phyloP scores from a whole-genome alignment of 2,797 vertebrate species.

The Dicrostonyx torquatus region DNA sequence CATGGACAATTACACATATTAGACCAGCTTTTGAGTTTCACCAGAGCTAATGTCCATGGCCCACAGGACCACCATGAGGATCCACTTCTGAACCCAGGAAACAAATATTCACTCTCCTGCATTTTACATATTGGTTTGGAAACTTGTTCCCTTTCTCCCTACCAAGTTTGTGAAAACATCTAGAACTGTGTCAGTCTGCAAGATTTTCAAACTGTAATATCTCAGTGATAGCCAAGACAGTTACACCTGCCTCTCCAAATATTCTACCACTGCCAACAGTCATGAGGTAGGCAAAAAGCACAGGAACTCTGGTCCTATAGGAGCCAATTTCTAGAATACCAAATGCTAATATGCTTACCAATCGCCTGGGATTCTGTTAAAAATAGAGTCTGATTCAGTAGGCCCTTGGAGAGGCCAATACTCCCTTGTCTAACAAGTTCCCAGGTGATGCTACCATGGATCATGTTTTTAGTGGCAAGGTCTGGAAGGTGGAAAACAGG shows the following conservation, averaged over 20 bases:
- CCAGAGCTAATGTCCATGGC: neutral
- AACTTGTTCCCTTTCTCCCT: neutral
- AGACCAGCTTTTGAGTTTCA: slow-evolving; percentile 46
- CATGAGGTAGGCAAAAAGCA: slow-evolving; percentile 20
- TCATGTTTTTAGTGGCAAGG: slow-evolving; percentile 13
- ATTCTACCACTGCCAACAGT: neutral
- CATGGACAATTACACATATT: neutral
- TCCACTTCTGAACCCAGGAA: neutral
- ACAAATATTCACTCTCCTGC: neutral
- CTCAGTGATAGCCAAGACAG: neutral
- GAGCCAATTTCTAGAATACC: slow-evolving; percentile 26
- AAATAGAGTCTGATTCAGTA: slow-evolving; percentile 53
- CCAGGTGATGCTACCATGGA: slow-evolving; percentile 9
- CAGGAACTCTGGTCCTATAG: neutral
- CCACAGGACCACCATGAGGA: neutral
- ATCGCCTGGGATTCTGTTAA: slow-evolving; percentile 45
- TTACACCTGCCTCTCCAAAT: slow-evolving; percentile 21
- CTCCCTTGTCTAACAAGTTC: slow-evolving; percentile 22
- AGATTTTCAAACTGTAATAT: neutral
- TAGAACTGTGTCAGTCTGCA: neutral
- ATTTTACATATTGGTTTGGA: slow-evolving; percentile 43
- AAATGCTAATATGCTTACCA: slow-evolving; percentile 36
- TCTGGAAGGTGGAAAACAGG: slow-evolving; percentile 11
- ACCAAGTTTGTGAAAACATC: slow-evolving; percentile 16
- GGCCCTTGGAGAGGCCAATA: slow-evolving; percentile 20